A percentile compares a stretch with the other conserved stretches of the same genome.
phyloP scores from a whole-genome alignment of 2,888 invertebrate species.

The Kuschelorhynchus macadamiae region DNA sequence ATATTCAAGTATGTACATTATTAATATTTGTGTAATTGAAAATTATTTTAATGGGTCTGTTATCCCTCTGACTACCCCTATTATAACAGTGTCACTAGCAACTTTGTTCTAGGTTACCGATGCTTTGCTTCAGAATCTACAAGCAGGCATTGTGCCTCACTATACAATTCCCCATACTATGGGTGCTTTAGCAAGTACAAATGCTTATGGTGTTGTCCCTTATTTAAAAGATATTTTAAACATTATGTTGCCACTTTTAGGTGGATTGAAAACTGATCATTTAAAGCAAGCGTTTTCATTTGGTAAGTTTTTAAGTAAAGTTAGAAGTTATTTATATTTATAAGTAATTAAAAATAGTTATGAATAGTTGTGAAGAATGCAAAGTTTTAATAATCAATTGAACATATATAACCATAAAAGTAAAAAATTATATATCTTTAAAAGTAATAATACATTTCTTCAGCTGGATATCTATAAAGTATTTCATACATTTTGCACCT shows the following conservation, averaged over 20 bases:
- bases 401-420: no score
- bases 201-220: constrained; percentile 87
- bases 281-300: constrained; percentile 87
- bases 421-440: no score
- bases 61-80: no score
- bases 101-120: constrained; percentile 76
- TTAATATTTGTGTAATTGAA: constrained; percentile 5
- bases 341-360: no score
- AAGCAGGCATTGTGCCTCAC: constrained; percentile 80
- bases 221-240: constrained; percentile 88
- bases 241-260: constrained; percentile 85
- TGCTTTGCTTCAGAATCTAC: constrained; percentile 77
- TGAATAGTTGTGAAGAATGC: no score
- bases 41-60: not conserved
- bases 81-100: no score
- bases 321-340: not conserved
- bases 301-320: constrained; percentile 69
- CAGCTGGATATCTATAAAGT: no score
- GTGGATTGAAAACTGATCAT: constrained; percentile 83
- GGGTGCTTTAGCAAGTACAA: constrained; percentile 87
- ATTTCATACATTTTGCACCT: no score
- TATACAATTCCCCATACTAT: constrained; percentile 88
- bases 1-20: constrained; percentile 75
- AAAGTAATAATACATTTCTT: no score
- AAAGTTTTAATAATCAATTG: no score